Conservation (phyloP, 2,113 vertebrate genomes). For the Cryptotis parvus region DNA sequence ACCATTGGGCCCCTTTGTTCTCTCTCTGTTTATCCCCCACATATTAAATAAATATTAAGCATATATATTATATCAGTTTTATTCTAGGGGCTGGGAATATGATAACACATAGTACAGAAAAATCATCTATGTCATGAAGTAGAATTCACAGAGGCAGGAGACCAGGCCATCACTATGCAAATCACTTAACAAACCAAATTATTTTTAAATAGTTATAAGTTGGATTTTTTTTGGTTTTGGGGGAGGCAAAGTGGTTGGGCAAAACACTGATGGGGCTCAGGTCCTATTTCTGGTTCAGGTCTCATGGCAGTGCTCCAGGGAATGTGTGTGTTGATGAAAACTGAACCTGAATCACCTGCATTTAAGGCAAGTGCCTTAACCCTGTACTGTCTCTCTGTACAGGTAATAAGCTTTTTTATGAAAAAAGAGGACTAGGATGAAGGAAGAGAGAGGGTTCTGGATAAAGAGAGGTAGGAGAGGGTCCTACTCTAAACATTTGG, state of each 20-base stretch:
- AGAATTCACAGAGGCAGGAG: background rate
- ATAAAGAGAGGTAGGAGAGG: too few relatives aligned
- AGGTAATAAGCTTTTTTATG: too few relatives aligned
- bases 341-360: too few relatives aligned
- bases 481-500: background rate
- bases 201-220: too few relatives aligned
- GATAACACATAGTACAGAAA: background rate
- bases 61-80: background rate
- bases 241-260: background rate
- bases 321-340: too few relatives aligned
- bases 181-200: too few relatives aligned
- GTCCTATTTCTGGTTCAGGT: background rate
- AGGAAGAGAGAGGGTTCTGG: accelerated
- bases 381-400: too few relatives aligned
- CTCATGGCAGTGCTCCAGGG: too few relatives aligned
- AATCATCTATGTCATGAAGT: background rate
- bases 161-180: background rate
- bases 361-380: too few relatives aligned
- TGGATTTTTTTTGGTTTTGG: too few relatives aligned
- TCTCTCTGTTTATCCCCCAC: background rate
- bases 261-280: too few relatives aligned
- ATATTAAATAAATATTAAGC: background rate
- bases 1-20: background rate
- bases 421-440: background rate
- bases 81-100: background rate